Percentiles rank a stretch among this genome's conserved stretches.
phyloP scores from a whole-genome alignment of 2,113 vertebrate species.

The Oreotragus oreotragus region DNA sequence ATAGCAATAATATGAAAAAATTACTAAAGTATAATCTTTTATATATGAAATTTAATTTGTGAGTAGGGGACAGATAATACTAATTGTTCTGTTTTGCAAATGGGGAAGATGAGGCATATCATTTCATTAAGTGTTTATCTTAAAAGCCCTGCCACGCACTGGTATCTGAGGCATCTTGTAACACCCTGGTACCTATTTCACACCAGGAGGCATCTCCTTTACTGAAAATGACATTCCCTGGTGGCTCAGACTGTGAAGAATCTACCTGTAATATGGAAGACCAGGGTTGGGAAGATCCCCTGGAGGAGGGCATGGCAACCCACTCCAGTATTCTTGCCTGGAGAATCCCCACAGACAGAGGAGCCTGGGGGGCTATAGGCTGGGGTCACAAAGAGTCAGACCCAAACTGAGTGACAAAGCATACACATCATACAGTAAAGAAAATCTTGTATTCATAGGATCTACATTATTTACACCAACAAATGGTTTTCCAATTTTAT shows the following conservation, averaged over 20 bases:
- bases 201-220: background rate
- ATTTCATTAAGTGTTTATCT: background rate
- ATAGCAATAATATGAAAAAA: background rate
- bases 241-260: background rate
- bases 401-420: background rate
- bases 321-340: background rate
- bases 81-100: background rate
- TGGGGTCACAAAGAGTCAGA: background rate
- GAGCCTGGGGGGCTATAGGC: background rate
- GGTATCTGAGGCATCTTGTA: background rate
- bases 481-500: background rate
- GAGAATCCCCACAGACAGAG: background rate
- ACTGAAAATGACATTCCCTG: background rate
- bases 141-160: background rate
- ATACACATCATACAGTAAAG: background rate
- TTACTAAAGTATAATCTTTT: background rate
- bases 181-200: background rate
- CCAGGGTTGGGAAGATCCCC: background rate
- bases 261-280: background rate
- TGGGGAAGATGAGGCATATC: background rate
- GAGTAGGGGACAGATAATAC: background rate
- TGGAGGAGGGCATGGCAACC: background rate
- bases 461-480: background rate
- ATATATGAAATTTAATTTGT: background rate
- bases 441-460: background rate